Conservation (phyloP, 2,113 vertebrate genomes). For the Silurus glanis region DNA sequence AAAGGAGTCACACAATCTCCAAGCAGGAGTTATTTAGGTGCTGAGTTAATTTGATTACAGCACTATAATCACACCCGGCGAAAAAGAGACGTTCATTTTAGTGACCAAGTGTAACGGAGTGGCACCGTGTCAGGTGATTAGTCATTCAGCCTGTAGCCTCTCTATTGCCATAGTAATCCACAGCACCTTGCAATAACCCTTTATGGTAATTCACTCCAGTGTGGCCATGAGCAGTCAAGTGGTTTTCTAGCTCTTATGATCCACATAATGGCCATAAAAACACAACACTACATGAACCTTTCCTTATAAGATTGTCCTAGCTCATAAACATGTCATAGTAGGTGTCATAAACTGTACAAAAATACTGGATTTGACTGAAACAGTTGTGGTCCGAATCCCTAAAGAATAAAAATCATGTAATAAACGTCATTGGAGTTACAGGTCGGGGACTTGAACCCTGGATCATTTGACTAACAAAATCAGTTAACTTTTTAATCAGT, state of each 20-base stretch:
- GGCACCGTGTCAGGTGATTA: constrained; percentile 94
- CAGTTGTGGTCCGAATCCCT: no score
- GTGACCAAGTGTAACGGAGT: constrained; percentile 87
- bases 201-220: constrained; percentile 65
- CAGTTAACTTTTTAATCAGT: no score
- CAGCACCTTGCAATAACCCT: constrained; percentile 78
- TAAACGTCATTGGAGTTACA: no score
- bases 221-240: neutral
- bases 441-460: no score
- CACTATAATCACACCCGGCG: constrained; percentile 77
- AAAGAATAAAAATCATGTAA: no score
- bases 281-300: neutral
- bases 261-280: neutral
- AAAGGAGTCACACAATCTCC: constrained; percentile 70
- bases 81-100: constrained; percentile 89
- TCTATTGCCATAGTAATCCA: constrained; percentile 90
- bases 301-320: neutral
- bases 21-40: constrained; percentile 81
- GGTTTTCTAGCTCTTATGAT: neutral
- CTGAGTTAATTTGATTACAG: constrained; percentile 84
- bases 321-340: neutral
- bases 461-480: no score
- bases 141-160: constrained; percentile 86
- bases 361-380: neutral
- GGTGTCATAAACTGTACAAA: neutral